Base-by-base conservation (phyloP, 2,797 vertebrate species). In the Nannoperca obscura region DNA sequence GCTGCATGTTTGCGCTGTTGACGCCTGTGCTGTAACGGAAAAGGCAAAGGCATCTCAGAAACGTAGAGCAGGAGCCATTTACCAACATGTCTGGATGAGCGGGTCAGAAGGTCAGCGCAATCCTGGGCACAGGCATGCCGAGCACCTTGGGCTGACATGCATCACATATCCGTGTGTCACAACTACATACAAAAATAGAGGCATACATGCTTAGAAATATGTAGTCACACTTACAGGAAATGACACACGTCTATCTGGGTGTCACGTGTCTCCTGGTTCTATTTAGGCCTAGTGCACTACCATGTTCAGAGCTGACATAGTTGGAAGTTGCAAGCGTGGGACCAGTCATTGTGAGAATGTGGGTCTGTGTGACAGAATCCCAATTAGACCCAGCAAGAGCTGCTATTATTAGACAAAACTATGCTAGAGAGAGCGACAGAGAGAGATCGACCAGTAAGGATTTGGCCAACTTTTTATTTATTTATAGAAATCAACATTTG, bases 391-490 rank as follows among this genome's bases (percentile, higher is more conserved):
- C 63, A 82, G 78, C 57, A 60, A 71, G 67, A 85, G 70, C 59
- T 34, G 79, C 89, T 92, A 91, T 89, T 91, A 81, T 91, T 91
- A 91, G 87, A 87, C 65, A 49, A 58, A 92, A 83, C 34, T 67
- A 84, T 67, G 76, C 34, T 40, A 5, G 19, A 82, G 60, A 68
- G 62, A 34, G 6, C 38, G 47, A 44, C 15, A 57, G 15, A n/a
- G 61, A 59, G 30, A 47, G 17, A 38, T 61, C 32, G 60, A 42
- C 24, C 24, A 27, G 24, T 27, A 27, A 24, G 34, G 14, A 68
- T 73, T 66, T 20, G 19, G 42, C 6, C 30, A 71, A 74, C 15
- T 62, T 80, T 78, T 69, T 57, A 42, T 44, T 27, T 27, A 27
- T 27, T 27, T 27, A 27, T 27, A 27, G 42, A 68, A 72, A 69